Conservation (phyloP, 1,140 invertebrate species). For the Laupala kohalensis region DNA sequence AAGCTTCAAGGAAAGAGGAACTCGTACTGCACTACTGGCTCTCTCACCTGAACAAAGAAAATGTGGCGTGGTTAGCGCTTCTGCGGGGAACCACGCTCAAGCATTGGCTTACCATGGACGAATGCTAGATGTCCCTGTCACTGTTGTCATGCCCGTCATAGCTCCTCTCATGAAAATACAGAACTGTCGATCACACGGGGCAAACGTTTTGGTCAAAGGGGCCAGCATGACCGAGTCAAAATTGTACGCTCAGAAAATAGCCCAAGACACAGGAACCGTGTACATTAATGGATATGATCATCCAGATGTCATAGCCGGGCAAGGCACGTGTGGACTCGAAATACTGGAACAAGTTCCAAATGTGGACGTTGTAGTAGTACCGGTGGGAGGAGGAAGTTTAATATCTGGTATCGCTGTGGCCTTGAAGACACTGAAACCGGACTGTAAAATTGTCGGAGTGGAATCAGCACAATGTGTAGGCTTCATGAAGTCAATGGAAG, state of each 20-base stretch:
- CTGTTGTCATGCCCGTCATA: constrained; percentile 11
- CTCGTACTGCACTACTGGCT: constrained; percentile 33
- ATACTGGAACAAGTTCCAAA: constrained; percentile 73
- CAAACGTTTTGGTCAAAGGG: constrained; percentile 36
- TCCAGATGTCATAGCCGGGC: constrained; percentile 83
- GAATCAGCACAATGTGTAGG: constrained; percentile 83
- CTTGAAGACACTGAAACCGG: constrained; percentile 69
- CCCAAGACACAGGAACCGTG: constrained; percentile 25
- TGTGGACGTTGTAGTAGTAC: constrained; percentile 65
- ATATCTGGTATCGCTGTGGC: constrained; percentile 78
- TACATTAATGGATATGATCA: constrained; percentile 70
- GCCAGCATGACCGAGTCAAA: constrained; percentile 31
- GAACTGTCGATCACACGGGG: constrained; percentile 33
- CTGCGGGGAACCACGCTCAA: constrained; percentile 15
- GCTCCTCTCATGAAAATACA: constrained; percentile 34
- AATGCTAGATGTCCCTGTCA: background rate
- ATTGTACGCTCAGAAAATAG: constrained; percentile 27
- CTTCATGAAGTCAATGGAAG: constrained; percentile 59
- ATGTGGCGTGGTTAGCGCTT: constrained; percentile 9
- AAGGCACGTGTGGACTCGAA: constrained; percentile 84
- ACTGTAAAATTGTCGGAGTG: constrained; percentile 47
- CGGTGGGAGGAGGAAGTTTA: constrained; percentile 79
- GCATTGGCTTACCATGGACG: constrained; percentile 3
- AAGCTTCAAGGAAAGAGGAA: constrained; percentile 31
- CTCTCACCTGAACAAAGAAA: constrained; percentile 30